Conservation (phyloP, 2,113 vertebrate species). For the Oophaga pumilio region DNA sequence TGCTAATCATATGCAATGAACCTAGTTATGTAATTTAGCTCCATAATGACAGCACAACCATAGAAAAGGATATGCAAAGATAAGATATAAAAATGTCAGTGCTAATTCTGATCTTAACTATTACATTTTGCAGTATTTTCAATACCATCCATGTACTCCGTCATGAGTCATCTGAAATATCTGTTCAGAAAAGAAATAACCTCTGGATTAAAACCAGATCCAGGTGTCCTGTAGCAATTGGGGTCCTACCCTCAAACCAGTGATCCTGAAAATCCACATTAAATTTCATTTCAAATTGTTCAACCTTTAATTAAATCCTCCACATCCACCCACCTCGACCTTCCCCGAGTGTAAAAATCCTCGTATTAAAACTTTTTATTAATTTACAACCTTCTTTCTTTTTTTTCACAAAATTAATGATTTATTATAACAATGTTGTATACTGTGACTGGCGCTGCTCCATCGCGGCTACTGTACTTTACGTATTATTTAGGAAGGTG, state of each 20-base stretch:
- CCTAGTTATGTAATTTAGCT: too few relatives aligned
- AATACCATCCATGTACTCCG: neutral
- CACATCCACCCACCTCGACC: neutral
- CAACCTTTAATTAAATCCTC: neutral
- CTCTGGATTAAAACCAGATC: neutral
- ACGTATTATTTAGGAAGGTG: slow-evolving; percentile 3
- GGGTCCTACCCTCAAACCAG: slow-evolving; percentile 23
- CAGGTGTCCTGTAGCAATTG: neutral
- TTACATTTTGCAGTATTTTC: neutral
- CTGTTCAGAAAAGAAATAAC: neutral
- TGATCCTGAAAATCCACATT: slow-evolving; percentile 28
- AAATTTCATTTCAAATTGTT: neutral
- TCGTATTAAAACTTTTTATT: neutral
- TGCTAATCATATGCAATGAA: too few relatives aligned
- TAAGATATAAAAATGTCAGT: neutral
- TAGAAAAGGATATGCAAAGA: neutral
- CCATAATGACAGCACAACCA: neutral
- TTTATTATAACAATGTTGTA: neutral
- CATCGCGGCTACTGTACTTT: neutral
- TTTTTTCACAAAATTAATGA: neutral
- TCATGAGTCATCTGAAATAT: neutral
- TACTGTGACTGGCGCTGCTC: too few relatives aligned
- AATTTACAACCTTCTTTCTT: neutral
- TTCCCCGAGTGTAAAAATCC: neutral
- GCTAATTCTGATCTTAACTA: neutral